Conservation (phyloP, 2,888 invertebrate species). For the Eudemis profundana region DNA sequence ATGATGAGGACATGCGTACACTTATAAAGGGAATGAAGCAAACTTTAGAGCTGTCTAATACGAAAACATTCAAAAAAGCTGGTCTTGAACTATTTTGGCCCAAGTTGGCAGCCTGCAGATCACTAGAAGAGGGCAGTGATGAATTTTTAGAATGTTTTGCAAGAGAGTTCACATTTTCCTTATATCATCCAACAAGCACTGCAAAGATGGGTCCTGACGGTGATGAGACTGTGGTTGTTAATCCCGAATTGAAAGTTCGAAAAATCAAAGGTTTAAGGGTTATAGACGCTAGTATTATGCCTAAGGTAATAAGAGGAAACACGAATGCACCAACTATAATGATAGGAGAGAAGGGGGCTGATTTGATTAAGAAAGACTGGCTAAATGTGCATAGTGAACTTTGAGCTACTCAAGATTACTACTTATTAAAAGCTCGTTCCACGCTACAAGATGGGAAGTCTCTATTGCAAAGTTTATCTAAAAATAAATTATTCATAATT, state of each 20-base stretch:
- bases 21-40: constrained; percentile 59
- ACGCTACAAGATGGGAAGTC: no score
- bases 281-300: constrained; percentile 89
- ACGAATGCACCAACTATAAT: constrained; percentile 87
- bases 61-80: constrained; percentile 58
- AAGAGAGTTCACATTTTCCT: constrained; percentile 68
- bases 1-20: constrained; percentile 80
- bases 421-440: not conserved
- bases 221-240: constrained; percentile 81
- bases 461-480: no score
- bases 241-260: constrained; percentile 82
- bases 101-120: constrained; percentile 63
- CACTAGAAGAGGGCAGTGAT: constrained; percentile 56
- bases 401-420: constrained; percentile 48
- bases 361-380: constrained; percentile 86
- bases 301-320: constrained; percentile 86
- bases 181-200: constrained; percentile 90
- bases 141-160: constrained; percentile 61
- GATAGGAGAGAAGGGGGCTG: constrained; percentile 88
- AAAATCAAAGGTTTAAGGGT: constrained; percentile 84
- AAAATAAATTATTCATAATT: no score
- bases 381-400: constrained; percentile 59
- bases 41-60: constrained; percentile 57
- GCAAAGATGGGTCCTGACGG: constrained; percentile 85
- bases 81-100: constrained; percentile 65